A percentile compares a stretch with the other conserved stretches of the same genome.
phyloP scores from a whole-genome alignment of 1,140 invertebrate genomes.

The Zaprionus capensis region DNA sequence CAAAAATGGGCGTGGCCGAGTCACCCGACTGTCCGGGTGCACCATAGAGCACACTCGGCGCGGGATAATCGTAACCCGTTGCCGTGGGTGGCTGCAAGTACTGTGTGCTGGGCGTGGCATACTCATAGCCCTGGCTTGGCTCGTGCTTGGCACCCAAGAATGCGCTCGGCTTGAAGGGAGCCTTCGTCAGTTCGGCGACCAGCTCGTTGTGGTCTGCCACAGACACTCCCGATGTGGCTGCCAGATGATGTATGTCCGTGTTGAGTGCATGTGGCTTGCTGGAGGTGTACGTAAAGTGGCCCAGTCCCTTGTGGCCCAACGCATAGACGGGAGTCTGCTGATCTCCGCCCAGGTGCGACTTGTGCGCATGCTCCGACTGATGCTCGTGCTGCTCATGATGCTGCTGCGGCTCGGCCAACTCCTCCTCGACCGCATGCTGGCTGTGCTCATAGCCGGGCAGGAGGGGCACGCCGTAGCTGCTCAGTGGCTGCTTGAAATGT shows the following conservation, averaged over 20 bases:
- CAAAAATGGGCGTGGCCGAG: constrained; percentile 72
- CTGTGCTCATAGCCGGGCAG: constrained; percentile 61
- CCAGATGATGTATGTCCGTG: constrained; percentile 53
- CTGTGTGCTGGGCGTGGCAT: constrained; percentile 58
- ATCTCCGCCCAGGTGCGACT: constrained; percentile 11
- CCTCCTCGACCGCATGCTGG: constrained; percentile 22
- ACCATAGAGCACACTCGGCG: constrained; percentile 58
- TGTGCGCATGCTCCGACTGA: constrained; percentile 28
- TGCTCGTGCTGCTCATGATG: constrained; percentile 46
- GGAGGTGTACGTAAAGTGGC: constrained; percentile 72
- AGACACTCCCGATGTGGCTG: constrained; percentile 1
- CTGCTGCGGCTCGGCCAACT: constrained; percentile 17
- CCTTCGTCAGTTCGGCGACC: constrained; percentile 51
- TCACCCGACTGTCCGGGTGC: constrained; percentile 67
- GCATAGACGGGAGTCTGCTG: constrained; percentile 67
- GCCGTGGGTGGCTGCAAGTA: constrained; percentile 60
- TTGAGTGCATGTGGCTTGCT: constrained; percentile 73
- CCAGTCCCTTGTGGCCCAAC: constrained; percentile 75
- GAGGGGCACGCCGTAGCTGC: constrained; percentile 65
- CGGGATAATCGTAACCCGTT: constrained; percentile 66
- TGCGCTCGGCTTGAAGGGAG: constrained; percentile 77
- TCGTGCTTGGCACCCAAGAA: constrained; percentile 75
- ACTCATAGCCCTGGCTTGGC: constrained; percentile 56
- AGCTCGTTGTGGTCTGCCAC: constrained; percentile 35
- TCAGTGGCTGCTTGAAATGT: constrained; percentile 59